Percentiles rank a stretch among this genome's conserved stretches.
phyloP scores from a whole-genome alignment of 2,797 vertebrate species.

The Chelidonichthys spinosus region DNA sequence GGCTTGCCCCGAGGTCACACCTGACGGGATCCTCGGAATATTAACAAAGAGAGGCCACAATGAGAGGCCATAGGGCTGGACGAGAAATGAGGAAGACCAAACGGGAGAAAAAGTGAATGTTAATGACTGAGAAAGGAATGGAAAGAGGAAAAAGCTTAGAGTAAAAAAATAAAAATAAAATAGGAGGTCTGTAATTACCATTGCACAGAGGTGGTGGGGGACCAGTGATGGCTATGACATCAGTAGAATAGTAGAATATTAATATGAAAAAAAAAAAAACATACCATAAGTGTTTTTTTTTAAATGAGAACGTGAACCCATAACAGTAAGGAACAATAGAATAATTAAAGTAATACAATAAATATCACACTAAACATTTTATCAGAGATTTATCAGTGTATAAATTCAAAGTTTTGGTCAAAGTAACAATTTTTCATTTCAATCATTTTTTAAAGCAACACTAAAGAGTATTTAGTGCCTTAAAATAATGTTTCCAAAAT shows the following conservation, averaged over 20 bases:
- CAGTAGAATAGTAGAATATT: not conserved
- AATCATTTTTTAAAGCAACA: too few species aligned
- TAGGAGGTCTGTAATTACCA: slow-evolving; percentile 1
- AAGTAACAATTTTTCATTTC: not conserved
- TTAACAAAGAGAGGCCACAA: slow-evolving; percentile 50
- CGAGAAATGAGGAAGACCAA: slow-evolving; percentile 41
- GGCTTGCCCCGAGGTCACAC: slow-evolving; percentile 55
- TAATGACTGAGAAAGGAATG: slow-evolving; percentile 1
- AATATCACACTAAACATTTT: not conserved
- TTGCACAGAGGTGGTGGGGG: not conserved
- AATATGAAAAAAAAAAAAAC: not conserved
- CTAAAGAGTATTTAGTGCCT: too few species aligned
- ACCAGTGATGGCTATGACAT: not conserved
- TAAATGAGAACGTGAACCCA: not conserved
- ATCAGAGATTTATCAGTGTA: not conserved
- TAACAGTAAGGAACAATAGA: not conserved
- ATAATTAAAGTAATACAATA: too few species aligned
- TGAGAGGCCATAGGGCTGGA: slow-evolving; percentile 33
- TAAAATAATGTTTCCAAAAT: too few species aligned
- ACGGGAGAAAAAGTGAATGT: slow-evolving; percentile 22
- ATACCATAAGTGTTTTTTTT: too few species aligned
- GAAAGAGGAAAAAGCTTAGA: slow-evolving; percentile 5
- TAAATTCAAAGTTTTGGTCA: not conserved
- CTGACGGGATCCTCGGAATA: slow-evolving; percentile 64
- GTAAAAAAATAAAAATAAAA: not conserved